Conservation (phyloP, 1,140 invertebrate species). For the Stegodyphus mimosarum region DNA sequence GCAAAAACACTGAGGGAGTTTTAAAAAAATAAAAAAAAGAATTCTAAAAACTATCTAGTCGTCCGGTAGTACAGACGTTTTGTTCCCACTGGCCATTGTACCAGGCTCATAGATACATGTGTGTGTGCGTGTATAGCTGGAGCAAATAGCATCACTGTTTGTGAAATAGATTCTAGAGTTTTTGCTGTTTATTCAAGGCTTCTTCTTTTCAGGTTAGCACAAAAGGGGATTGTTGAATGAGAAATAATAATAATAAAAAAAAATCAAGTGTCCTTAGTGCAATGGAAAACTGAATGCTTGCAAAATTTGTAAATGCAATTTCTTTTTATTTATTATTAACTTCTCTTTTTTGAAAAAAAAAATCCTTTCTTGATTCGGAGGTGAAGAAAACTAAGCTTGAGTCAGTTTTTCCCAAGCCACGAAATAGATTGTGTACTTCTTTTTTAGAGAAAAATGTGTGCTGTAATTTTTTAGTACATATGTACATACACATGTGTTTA, state of each 20-base stretch:
- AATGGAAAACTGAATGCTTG: not conserved
- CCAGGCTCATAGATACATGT: not conserved
- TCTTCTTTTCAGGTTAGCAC: slow-evolving; percentile 3
- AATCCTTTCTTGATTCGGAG: not conserved
- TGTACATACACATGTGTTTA: slow-evolving; percentile 8
- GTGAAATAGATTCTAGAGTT: slow-evolving; percentile 15
- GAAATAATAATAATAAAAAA: slow-evolving; percentile 12
- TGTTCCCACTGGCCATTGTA: slow-evolving; percentile 12
- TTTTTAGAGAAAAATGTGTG: too few relatives aligned
- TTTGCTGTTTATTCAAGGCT: slow-evolving; percentile 11
- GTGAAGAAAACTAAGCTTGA: slow-evolving; percentile 2
- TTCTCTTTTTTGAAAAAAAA: not conserved
- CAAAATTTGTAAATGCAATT: slow-evolving; percentile 15
- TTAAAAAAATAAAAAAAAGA: not conserved
- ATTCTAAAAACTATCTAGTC: not conserved
- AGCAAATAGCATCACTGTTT: slow-evolving; percentile 19
- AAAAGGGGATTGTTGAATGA: not conserved
- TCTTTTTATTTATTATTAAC: slow-evolving; percentile 7
- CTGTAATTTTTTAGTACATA: not conserved
- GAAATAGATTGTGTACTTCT: too few relatives aligned
- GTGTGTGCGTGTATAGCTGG: not conserved
- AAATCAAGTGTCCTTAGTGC: slow-evolving; percentile 4
- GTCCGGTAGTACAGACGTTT: not conserved
- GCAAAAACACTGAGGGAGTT: not conserved
- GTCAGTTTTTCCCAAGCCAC: too few relatives aligned